Base-by-base conservation (phyloP, 1,140 invertebrate genomes). In the Hyphantria cunea region DNA sequence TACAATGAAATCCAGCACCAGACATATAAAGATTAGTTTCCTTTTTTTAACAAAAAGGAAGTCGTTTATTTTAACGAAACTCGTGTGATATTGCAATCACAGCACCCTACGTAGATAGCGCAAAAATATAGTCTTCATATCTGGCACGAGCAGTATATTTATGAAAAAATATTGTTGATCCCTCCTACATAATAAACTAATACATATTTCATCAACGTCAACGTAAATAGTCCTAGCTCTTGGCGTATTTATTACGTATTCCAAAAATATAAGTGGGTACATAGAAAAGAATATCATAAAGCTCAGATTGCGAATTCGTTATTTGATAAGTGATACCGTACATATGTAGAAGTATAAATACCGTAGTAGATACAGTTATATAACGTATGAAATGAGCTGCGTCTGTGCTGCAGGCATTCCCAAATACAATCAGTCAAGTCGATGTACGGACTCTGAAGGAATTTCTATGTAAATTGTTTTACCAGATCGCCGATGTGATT, bases 81-180 rank as follows among this genome's bases (percentile, higher is more conserved):
- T 50, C 55, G 8, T 10, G 66, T 73, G 66, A 71, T 66, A 70
- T 64, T 75, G 63, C 74, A 83, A 81, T 81, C 78, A 75, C 70
- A 70, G 71, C 71, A 47, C 66, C 66, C 72, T 64, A 70, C 51
- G 47, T 58, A 78, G 76, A 81, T 79, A 83, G 71, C 54, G 67
- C 51, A 74, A 53, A 79, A 64, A 75, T 79, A 81, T 81, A 75
- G 74, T 74, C 73, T 59, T 74, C 70, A 77, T 81, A 79, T 73
- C 70, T 65, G 44, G 49, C 42, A 69, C 53, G 70, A 68, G 63
- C 76, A 49, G 70, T 76, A 80, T 77, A 79, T 82, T 80, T 76
- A 66, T 68, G 66, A 70, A 70, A 76, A 78, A 78, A 73, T 70
- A 64, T 78, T 68, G 68, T 76, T 68, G 70, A 80, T 77, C 68